A percentile compares a stretch with the other conserved stretches of the same genome.
Evolutionary conservation across 1,140 invertebrate genomes (phyloP).

Genomic region (Radopholus similis): DNA sequence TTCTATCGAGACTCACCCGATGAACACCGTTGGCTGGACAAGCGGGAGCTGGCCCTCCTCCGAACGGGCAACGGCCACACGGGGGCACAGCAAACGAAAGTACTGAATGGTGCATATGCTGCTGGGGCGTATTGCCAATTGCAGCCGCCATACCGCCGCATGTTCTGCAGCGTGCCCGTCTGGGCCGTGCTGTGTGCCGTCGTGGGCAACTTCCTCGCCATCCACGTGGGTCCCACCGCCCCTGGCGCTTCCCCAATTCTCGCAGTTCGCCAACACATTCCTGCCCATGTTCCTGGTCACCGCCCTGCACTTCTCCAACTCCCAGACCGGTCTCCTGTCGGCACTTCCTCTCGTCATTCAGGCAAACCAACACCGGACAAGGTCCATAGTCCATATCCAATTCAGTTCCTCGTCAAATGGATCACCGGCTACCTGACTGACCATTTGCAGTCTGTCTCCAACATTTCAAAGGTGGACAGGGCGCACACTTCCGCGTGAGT

Average conservation of each 20-base stretch:
- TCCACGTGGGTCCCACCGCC: too few species aligned
- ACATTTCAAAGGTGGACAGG: too few species aligned
- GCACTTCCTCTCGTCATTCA: slow-evolving; percentile 16
- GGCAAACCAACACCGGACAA: not conserved
- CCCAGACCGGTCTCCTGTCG: not conserved
- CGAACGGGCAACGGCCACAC: not conserved
- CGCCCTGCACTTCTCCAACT: slow-evolving; percentile 4
- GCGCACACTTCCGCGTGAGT: too few species aligned
- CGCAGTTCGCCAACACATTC: slow-evolving; percentile 4
- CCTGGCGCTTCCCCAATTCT: too few species aligned
- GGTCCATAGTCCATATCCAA: too few species aligned
- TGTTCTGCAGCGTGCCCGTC: not conserved
- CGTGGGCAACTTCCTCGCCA: slow-evolving; percentile 9
- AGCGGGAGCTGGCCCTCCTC: not conserved
- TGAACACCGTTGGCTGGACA: not conserved
- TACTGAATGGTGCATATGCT: too few species aligned
- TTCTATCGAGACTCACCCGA: not conserved
- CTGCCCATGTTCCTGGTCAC: slow-evolving; percentile 15
- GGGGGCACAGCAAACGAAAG: too few species aligned
- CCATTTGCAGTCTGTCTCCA: not conserved
- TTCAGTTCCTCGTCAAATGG: slow-evolving; percentile 21
- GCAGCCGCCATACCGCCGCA: slow-evolving; percentile 13
- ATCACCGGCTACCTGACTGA: slow-evolving; percentile 17
- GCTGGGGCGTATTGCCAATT: too few species aligned
- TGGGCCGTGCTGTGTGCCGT: slow-evolving; percentile 18